Percentiles rank a stretch among this genome's conserved stretches.
Conservation (phyloP, 2,797 vertebrate genomes). For the Chiroxiphia lanceolata region DNA sequence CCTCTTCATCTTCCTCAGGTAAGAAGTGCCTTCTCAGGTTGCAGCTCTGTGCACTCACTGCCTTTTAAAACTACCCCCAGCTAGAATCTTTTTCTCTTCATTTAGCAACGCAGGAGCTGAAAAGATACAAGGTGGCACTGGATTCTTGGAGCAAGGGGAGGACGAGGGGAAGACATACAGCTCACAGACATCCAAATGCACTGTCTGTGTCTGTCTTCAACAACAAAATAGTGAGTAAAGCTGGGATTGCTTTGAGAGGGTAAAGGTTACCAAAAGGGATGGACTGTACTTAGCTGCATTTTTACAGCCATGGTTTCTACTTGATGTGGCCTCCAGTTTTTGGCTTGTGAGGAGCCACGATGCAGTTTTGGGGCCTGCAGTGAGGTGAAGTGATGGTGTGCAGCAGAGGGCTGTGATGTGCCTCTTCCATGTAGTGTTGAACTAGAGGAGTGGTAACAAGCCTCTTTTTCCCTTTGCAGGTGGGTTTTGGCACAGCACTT, state of each 20-base stretch:
- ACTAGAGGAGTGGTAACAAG: not conserved
- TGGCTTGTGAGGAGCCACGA: not conserved
- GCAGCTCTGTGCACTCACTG: not conserved
- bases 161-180: conserved; percentile 86
- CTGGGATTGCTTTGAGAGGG: not conserved
- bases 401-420: not conserved
- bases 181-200: conserved; percentile 83
- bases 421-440: not conserved
- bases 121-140: conserved; percentile 83
- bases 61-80: not conserved
- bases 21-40: not conserved
- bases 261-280: not conserved
- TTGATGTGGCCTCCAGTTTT: not conserved
- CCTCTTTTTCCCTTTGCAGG: conserved; percentile 71
- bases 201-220: conserved; percentile 90
- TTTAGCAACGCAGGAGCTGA: conserved; percentile 91
- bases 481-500: conserved; percentile 91
- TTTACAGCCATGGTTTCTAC: not conserved
- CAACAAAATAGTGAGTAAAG: conserved; percentile 87
- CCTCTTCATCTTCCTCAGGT: conserved; percentile 98
- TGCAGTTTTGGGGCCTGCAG: not conserved
- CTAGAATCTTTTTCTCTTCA: not conserved
- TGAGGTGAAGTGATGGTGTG: not conserved
- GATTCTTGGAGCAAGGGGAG: conserved; percentile 88
- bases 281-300: not conserved